Percentiles rank a stretch among this genome's conserved stretches.
phyloP scores from a whole-genome alignment of 2,113 vertebrate species.

The Phodopus roborovskii region DNA sequence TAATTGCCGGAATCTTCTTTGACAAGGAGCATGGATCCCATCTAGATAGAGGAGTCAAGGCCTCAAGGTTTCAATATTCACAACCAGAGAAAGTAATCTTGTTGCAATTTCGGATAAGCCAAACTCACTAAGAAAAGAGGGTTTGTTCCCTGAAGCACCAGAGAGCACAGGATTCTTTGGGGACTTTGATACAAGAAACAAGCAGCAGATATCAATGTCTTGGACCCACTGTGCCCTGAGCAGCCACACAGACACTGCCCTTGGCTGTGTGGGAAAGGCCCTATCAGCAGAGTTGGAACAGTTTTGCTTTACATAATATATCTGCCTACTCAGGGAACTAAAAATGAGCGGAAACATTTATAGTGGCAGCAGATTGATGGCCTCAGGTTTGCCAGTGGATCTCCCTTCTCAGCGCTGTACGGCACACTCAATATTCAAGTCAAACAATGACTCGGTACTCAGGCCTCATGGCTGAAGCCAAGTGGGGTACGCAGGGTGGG shows the following conservation, averaged over 20 bases:
- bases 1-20: background rate
- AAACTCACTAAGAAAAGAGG: background rate
- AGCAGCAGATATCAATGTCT: background rate
- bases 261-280: background rate
- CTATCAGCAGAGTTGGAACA: background rate
- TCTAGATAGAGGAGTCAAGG: background rate
- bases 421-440: too few species aligned
- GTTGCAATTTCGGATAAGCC: background rate
- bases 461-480: background rate
- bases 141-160: background rate
- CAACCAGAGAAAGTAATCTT: background rate
- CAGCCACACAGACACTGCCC: background rate
- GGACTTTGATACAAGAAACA: background rate
- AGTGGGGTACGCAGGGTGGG: background rate
- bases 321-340: background rate
- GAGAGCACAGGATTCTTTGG: background rate
- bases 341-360: background rate
- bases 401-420: background rate
- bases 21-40: background rate
- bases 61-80: background rate
- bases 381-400: background rate
- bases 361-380: background rate
- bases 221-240: background rate
- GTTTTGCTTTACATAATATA: background rate
- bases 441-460: background rate